Evolutionary conservation across 2,888 invertebrate species (phyloP).

Genomic region (Phorcus lineatus): DNA sequence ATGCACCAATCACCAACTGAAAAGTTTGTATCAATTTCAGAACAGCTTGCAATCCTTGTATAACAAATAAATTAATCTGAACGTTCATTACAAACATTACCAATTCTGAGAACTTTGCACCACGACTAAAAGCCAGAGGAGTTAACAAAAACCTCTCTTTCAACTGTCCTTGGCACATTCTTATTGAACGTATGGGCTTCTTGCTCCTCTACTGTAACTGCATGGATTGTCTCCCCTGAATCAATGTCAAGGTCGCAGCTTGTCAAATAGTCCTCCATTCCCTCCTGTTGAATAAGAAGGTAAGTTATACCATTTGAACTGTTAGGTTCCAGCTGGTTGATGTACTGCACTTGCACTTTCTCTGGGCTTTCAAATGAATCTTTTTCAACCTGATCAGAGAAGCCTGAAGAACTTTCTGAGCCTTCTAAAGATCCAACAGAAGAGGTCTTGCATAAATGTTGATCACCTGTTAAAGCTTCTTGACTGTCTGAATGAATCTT

Average conservation of each 20-base stretch:
- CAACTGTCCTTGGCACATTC: not conserved
- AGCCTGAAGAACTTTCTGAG: not conserved
- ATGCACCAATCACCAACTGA: too few relatives aligned
- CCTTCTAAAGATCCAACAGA: not conserved
- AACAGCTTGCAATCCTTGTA: not conserved
- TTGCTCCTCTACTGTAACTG: not conserved
- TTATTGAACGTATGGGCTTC: not conserved
- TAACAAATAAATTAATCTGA: too few relatives aligned
- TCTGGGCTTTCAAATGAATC: not conserved
- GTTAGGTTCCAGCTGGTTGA: not conserved
- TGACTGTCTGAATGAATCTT: not conserved
- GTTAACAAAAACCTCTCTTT: not conserved
- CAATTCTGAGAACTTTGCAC: too few relatives aligned
- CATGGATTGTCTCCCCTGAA: slow-evolving; percentile 21
- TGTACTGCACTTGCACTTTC: not conserved
- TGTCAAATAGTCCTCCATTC: slow-evolving; percentile 10
- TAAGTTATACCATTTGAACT: not conserved
- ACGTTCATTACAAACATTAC: too few relatives aligned
- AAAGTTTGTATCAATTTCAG: not conserved
- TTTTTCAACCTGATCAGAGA: not conserved
- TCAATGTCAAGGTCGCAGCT: slow-evolving; percentile 1
- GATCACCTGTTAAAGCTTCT: not conserved
- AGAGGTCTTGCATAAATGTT: not conserved
- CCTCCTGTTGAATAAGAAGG: slow-evolving; percentile 9
- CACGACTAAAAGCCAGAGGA: not conserved